A percentile compares a stretch with the other conserved stretches of the same genome.
These are phyloP conservation scores for Xestia ashworthii DNA, from an alignment of 2,888 invertebrate genomes.

Conservation along the genomic window DNA sequence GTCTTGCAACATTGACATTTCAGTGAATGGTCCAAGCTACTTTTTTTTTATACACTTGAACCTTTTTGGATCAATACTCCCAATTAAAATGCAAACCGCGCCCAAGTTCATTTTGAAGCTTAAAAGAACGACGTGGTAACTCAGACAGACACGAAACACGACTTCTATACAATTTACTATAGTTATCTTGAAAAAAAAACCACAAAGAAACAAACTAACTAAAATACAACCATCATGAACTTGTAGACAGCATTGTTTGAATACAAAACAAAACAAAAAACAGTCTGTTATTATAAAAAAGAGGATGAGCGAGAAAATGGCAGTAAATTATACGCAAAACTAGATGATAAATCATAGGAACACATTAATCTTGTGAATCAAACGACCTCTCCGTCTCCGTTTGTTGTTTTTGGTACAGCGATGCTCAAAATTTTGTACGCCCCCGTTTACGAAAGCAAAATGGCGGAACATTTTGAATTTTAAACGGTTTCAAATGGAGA, in stretches of 20 bases:
- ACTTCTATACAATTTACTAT: neutral
- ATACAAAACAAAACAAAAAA: conserved; percentile 56
- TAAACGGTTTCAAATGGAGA: conserved; percentile 13
- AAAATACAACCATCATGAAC: conserved; percentile 55
- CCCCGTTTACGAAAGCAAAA: conserved; percentile 31
- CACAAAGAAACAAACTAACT: conserved; percentile 11
- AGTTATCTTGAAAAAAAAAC: conserved; percentile 6
- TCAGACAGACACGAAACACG: neutral
- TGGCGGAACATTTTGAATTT: conserved; percentile 15
- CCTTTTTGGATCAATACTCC: too few relatives aligned
- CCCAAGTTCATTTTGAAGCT: neutral
- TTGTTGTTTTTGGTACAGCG: conserved; percentile 63
- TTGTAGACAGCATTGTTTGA: conserved; percentile 65
- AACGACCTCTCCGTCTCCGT: conserved; percentile 65
- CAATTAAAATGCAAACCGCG: neutral
- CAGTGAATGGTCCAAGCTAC: neutral
- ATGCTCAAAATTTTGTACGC: conserved; percentile 56
- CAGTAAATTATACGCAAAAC: conserved; percentile 69
- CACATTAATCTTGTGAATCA: conserved; percentile 70
- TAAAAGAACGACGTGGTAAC: neutral
- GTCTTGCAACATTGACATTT: neutral
- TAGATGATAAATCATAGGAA: conserved; percentile 69
- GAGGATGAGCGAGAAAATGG: conserved; percentile 54
- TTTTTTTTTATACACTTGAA: neutral
- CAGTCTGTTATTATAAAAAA: conserved; percentile 61